Evolutionary conservation across 1,140 invertebrate species (phyloP), one percentile per base, ranked within the genome.

Genomic region (Drosophila tani): DNA sequence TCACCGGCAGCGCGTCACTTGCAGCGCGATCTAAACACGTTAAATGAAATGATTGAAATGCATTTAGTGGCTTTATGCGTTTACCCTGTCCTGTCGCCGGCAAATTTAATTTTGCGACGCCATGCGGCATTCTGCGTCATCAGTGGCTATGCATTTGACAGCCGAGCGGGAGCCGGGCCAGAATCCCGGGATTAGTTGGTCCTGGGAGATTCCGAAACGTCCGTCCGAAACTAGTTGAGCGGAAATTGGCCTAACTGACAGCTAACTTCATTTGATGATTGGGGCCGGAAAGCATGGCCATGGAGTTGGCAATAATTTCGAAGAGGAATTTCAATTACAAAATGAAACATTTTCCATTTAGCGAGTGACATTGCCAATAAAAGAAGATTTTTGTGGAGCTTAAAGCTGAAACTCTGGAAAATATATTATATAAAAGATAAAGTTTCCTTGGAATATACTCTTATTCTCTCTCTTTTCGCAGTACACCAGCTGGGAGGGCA

Each of bases 401-500:
- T 32, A 32, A 32, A 7, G 29, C 29, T 8, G 8, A 32, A 32
- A 9, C 8, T 9, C 6, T 32, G 9, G 7, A 32, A 32, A 32
- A 32, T 32, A 32, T 8, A 9, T 8, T 32, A 32, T 32, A 32
- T 51, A 3, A 29, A 2, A 17, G 1, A 15, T 15, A 14, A 2
- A 4, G 6, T 27, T 24, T 24, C 8, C n/a, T 38, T 7, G 15
- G n/a, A 6, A 17, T 40, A 43, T 24, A 17, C 5, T 29, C 41
- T n/a, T 41, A 3, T 24, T 11, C 1, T 49, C 15, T 9, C 12
- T 50, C 15, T 59, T 5, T 77, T 95, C 95, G 2, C 94, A 98
- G 96, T 98, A 99, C 93, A 98, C 97, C 1, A 95, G 98, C 88
- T 99, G 97, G 97, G 96, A 97, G 75, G 95, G 96, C 7, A 96